Evolutionary conservation across 2,888 invertebrate species (phyloP).

Genomic region (Dryococelus australis): DNA sequence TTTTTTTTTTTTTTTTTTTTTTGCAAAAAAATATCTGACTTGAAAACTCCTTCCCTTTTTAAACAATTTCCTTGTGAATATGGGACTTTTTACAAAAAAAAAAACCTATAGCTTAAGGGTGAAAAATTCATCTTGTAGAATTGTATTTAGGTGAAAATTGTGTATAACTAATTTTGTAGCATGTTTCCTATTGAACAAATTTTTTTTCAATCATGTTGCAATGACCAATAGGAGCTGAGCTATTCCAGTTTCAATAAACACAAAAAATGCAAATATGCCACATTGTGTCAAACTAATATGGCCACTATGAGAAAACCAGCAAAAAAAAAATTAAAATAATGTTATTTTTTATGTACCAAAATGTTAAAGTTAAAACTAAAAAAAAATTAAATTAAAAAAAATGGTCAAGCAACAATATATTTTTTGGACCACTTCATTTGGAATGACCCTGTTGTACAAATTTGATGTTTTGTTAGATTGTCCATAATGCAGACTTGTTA

Average conservation of each 20-base stretch:
- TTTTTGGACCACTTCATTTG: slow-evolving; percentile 5
- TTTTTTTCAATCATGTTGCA: neutral
- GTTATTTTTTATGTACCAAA: neutral
- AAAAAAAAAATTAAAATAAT: neutral
- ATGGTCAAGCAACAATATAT: neutral
- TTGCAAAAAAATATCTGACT: neutral
- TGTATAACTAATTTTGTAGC: neutral
- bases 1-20: no score
- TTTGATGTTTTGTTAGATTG: no score
- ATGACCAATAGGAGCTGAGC: no score
- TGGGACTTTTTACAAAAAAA: neutral
- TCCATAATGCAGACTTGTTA: no score
- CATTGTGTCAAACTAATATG: neutral
- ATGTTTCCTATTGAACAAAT: neutral
- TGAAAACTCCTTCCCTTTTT: neutral
- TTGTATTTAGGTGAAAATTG: neutral
- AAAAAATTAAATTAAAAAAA: neutral
- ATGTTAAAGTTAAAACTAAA: neutral
- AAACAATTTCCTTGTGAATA: neutral
- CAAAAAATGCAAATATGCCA: neutral
- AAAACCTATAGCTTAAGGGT: neutral
- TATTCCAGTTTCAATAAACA: no score
- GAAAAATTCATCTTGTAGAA: neutral
- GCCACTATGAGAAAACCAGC: neutral
- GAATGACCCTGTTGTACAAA: neutral